phyloP scores from a whole-genome alignment of 2,888 invertebrate genomes.

The Octonoba sinensis region DNA sequence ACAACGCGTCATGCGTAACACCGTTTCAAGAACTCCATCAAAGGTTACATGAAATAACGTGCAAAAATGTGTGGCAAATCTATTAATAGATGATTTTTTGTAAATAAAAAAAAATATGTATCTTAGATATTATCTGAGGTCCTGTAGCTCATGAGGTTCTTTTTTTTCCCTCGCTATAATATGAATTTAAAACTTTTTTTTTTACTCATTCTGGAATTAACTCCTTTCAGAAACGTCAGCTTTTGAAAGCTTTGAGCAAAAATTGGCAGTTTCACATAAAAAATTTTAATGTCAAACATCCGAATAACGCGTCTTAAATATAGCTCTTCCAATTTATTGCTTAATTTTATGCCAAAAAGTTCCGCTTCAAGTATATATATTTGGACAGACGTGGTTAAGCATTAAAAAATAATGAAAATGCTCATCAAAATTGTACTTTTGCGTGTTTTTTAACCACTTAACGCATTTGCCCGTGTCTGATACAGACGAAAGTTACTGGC shows the following conservation, averaged over 20 bases:
- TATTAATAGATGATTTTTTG: conserved; percentile 20
- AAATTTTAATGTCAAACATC: neutral
- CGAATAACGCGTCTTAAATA: conserved; percentile 13
- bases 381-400: neutral
- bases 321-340: conserved; percentile 4
- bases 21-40: conserved; percentile 48
- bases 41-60: conserved; percentile 33
- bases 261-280: conserved; percentile 5
- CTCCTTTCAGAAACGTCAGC: neutral
- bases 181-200: too few species aligned
- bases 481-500: too few species aligned
- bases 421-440: too few species aligned
- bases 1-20: conserved; percentile 23
- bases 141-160: too few species aligned
- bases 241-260: neutral
- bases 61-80: conserved; percentile 29
- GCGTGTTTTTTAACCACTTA: too few species aligned
- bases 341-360: neutral
- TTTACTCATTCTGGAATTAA: too few species aligned
- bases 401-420: neutral
- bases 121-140: too few species aligned
- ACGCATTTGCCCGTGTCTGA: too few species aligned
- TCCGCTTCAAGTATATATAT: neutral
- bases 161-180: too few species aligned
- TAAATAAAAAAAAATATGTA: too few species aligned